Evolutionary conservation across 2,888 invertebrate species (phyloP).

Genomic region (Athalia rosae): DNA sequence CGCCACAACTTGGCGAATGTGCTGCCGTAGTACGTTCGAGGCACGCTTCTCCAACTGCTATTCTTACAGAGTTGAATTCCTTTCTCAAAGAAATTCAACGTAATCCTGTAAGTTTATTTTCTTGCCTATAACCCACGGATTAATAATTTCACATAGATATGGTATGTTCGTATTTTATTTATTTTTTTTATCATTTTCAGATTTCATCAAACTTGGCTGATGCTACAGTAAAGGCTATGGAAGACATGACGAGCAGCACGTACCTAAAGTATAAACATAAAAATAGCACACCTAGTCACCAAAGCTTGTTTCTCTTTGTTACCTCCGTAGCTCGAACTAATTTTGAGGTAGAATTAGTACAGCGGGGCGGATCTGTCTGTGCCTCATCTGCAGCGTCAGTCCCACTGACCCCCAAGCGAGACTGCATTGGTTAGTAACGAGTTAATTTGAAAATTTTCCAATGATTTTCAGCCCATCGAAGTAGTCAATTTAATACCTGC

Average conservation of each 20-base stretch:
- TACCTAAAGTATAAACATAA: conserved; percentile 87
- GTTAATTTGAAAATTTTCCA: neutral
- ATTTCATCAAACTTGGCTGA: conserved; percentile 85
- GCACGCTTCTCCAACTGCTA: conserved; percentile 74
- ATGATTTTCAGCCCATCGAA: neutral
- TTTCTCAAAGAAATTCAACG: conserved; percentile 82
- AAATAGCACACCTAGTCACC: conserved; percentile 79
- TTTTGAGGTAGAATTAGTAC: conserved; percentile 93
- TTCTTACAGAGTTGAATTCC: conserved; percentile 75
- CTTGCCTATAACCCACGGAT: neutral
- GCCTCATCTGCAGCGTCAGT: conserved; percentile 73
- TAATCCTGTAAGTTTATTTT: conserved; percentile 76
- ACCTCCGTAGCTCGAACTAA: conserved; percentile 93
- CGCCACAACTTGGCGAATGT: conserved; percentile 82
- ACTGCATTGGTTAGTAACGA: conserved; percentile 81
- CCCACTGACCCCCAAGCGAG: conserved; percentile 83
- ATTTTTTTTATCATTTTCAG: conserved; percentile 71
- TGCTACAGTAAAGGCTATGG: conserved; percentile 95
- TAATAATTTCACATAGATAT: neutral
- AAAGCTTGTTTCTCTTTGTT: conserved; percentile 90
- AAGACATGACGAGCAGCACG: conserved; percentile 93
- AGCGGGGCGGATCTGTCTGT: conserved; percentile 88
- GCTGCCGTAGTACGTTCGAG: conserved; percentile 80
- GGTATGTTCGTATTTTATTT: neutral
- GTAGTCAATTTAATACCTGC: neutral